Evolutionary conservation across 2,113 vertebrate genomes (phyloP), one percentile per base, ranked within the genome.

Genomic region (Xiphias gladius): DNA sequence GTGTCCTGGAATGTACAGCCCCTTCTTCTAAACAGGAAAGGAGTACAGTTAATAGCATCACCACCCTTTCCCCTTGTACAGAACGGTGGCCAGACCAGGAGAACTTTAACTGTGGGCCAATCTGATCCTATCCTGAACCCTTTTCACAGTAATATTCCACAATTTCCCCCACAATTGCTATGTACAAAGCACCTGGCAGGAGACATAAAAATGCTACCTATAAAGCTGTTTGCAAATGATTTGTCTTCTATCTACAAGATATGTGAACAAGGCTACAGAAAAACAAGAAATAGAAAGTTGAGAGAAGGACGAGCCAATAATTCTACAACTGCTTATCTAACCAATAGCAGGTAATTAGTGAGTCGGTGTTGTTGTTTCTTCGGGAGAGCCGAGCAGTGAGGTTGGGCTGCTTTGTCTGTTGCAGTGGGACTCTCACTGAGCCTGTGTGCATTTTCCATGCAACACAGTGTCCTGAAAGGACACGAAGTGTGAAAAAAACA

Each of bases 11-110:
- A 93, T 93, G 90, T 66, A 41, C 79, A 83, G 89, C 50, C 82
- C 79, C 79, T 86, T 92, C 79, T 87, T 91, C 87, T 88, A 91
- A 94, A 92, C 92, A 94, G 92, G 91, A 94, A 94, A 88, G 59
- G 80, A 90, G 84, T 64, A 61, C n/a, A 81, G 92, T 92, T 92
- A 92, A 92, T 78, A 86, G 86, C 73, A 74, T 86, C 85, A 84
- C 90, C 88, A 71, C 90, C 92, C 88, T 90, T 93, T 91, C 88
- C 92, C 89, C 86, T 82, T 41, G 1, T 41, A 68, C 86, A 79
- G 76, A 67, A 72, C 67, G 11, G 70, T 79, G 76, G 70, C 78
- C 75, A 43, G n/a, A 59, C 75, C 43, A 82, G 73, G 75, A 26
- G 57, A 81, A 68, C 66, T 76, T 62, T 65, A 70, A 80, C 73